Conservation (phyloP, 2,113 vertebrate genomes). For the Ovis canadensis region DNA sequence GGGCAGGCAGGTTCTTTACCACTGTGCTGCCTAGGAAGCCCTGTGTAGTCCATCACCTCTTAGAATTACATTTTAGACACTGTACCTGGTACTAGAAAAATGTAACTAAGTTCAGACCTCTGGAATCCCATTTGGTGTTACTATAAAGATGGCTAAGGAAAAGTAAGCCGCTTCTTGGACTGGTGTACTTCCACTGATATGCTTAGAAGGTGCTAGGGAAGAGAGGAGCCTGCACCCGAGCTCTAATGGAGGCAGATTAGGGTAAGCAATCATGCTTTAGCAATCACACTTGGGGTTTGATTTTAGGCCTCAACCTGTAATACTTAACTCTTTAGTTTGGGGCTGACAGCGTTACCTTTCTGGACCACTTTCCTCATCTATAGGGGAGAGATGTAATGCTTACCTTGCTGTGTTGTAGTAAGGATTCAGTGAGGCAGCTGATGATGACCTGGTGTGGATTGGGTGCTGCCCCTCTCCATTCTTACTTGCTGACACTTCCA, state of each 20-base stretch:
- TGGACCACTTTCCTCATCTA: background rate
- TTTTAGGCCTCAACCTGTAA: background rate
- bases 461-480: background rate
- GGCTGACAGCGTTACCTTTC: background rate
- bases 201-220: background rate
- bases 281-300: background rate
- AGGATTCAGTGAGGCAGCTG: background rate
- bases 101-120: background rate
- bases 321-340: background rate
- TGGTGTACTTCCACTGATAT: background rate
- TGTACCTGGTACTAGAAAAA: background rate
- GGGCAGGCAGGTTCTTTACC: background rate
- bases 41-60: background rate
- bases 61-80: background rate
- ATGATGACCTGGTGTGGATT: background rate
- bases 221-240: background rate
- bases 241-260: background rate
- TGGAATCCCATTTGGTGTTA: background rate
- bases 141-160: background rate
- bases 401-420: background rate
- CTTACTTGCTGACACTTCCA: background rate
- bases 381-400: background rate
- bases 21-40: background rate
- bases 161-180: background rate
- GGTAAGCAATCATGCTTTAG: background rate